Evolutionary conservation across 2,797 vertebrate species (phyloP), one percentile per base, ranked within the genome.

Genomic region (Urophycis tenuis): DNA sequence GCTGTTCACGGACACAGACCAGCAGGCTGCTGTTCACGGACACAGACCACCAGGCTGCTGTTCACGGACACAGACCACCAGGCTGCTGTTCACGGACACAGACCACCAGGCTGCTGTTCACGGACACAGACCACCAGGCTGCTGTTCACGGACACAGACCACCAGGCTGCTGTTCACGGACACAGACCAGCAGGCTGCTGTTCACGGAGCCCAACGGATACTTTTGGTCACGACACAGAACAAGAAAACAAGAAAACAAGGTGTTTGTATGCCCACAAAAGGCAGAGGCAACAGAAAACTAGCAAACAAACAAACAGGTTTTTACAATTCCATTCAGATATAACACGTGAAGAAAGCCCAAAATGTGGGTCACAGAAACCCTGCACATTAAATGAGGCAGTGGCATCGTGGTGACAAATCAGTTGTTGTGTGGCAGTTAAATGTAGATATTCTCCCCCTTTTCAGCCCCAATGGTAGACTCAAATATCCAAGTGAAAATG

Each of bases 101-200:
- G 7, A 34, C 33, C 3, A 34, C 3, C 3, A 34, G 45, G 5
- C 45, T 12, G 17, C 45, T 36, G 36, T 36, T 5, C 36, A 36
- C 3, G 36, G 1, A 36, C 36, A 7, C 33, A 34, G 7, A 34
- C 33, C 3, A 34, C 3, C 3, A 34, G 45, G 5, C 45, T 19
- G 17, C 45, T 36, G 36, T 36, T 5, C 36, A 36, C 3, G 36
- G 1, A 36, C 36, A 7, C 33, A 34, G 7, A 34, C 33, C 3
- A 34, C 3, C 3, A 34, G 33, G 33, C 33, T 34, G 3, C 78
- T 53, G 78, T 81, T 80, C 82, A 83, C 69, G 75, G 77, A 22
- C 81, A 83, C 84, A 87, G 82, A 85, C 84, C 69, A 84, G 87
- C 82, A 79, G 80, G 81, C 82, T 91, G 74, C 80, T 74, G 75